phyloP scores from a whole-genome alignment of 2,113 vertebrate genomes.

The Eidolon helvum region DNA sequence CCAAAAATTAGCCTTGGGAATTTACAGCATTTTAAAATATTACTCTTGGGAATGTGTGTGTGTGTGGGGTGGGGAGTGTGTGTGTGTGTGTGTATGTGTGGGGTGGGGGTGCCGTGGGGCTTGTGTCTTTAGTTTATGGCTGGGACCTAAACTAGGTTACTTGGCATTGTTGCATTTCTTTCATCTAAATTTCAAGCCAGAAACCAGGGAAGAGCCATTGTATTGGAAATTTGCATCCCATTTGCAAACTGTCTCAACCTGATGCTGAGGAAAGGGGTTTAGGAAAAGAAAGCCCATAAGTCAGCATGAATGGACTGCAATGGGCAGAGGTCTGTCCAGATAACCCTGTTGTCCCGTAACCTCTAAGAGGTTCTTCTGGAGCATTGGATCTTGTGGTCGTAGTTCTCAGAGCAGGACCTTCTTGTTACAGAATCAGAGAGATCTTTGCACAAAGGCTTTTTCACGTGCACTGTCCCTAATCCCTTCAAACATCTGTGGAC shows the following conservation, averaged over 20 bases:
- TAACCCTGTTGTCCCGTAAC: background rate
- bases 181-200: background rate
- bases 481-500: background rate
- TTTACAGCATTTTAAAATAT: conserved; percentile 13
- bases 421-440: background rate
- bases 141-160: background rate
- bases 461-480: background rate
- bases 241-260: background rate
- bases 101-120: too few species aligned
- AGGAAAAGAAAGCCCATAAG: background rate
- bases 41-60: background rate
- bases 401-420: background rate
- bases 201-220: background rate
- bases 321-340: background rate
- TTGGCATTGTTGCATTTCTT: background rate
- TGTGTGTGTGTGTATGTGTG: too few species aligned
- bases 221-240: background rate
- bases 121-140: background rate
- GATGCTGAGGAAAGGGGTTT: background rate
- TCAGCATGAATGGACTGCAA: background rate
- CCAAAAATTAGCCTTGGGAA: background rate
- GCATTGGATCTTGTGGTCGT: background rate
- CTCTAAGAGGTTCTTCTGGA: background rate
- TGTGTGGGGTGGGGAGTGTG: background rate
- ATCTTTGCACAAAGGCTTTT: background rate